Conservation (phyloP, 2,888 invertebrate species). For the Neoascia interrupta region DNA sequence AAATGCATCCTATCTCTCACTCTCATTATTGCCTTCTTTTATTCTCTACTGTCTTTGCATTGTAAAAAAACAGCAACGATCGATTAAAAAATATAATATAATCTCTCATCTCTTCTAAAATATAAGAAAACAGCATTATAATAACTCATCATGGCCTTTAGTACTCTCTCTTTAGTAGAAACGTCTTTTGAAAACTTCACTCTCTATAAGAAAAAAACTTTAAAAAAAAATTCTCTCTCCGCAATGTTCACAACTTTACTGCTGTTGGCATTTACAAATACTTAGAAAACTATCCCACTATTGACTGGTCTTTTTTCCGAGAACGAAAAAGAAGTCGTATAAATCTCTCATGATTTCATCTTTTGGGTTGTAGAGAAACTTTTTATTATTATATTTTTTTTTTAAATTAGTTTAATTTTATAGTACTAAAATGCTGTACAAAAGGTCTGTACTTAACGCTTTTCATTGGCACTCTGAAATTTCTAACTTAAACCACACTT, state of each 20-base stretch:
- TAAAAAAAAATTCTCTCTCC: constrained; percentile 37
- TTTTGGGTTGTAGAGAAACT: constrained; percentile 58
- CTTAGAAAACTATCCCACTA: constrained; percentile 48
- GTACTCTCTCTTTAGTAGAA: constrained; percentile 38
- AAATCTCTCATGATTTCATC: constrained; percentile 40
- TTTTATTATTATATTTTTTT: constrained; percentile 10
- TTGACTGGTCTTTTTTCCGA: constrained; percentile 40
- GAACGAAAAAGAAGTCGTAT: constrained; percentile 11
- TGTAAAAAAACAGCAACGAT: constrained; percentile 32
- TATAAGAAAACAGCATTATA: constrained; percentile 32
- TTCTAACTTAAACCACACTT: constrained; percentile 33
- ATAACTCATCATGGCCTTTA: constrained; percentile 44
- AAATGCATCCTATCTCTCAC: constrained; percentile 57
- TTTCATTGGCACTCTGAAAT: constrained; percentile 8
- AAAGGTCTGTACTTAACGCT: constrained; percentile 37
- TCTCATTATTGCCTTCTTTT: constrained; percentile 53
- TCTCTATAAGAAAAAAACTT: constrained; percentile 29
- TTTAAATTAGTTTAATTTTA: constrained; percentile 23
- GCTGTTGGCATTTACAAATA: constrained; percentile 52
- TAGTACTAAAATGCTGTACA: constrained; percentile 56
- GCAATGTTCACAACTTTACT: constrained; percentile 56
- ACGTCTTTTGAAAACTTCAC: constrained; percentile 34
- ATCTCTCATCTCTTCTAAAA: constrained; percentile 42
- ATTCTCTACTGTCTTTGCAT: constrained; percentile 47
- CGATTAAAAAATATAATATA: constrained; percentile 17